Evolutionary conservation across 2,888 invertebrate species (phyloP), one percentile per base, ranked within the genome.

Genomic region (Serrognathus titanus): DNA sequence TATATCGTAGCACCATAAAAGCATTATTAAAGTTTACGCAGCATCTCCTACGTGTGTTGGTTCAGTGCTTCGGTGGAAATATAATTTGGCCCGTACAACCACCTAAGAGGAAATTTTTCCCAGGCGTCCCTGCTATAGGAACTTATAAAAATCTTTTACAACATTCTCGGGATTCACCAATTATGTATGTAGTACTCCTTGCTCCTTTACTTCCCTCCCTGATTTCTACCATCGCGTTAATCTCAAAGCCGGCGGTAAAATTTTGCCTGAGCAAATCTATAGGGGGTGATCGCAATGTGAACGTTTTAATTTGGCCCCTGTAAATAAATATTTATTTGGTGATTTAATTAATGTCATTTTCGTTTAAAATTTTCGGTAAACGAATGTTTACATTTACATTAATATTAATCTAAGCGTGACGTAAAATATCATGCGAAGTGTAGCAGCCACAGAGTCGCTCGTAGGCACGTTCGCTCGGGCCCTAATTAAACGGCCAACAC

Each of bases 401-500:
- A 51, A 51, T 16, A 51, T 13, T 51, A 51, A 43, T 51, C 51
- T 16, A 43, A 51, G 16, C 31, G 10, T 24, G 51, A n/a, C 24
- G 20, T 35, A 40, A 35, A 48, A 35, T 48, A 48, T 31, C 20
- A 49, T 49, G 12, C 16, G 36, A 37, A 37, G 36, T 49, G 13
- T 13, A 36, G 16, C 43, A 43, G 9, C 13, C 43, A 43, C 10
- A 11, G 39, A 43, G 43, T 43, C 20, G 12, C 12, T 43, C 24
- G 38, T 57, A 54, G 45, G 54, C 40, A 51, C 56, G 41, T 36
- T 45, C 49, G 51, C 24, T 31, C 57, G 43, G 10, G 12, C 48
- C 46, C 55, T 58, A 56, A 58, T 59, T 58, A 55, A 53, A 55
- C 54, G 36, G 45, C 20, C 41, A 16, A 41, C 51, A 24, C 52